Conservation (phyloP, 1,140 invertebrate genomes). For the Oncopodura yosiiana region DNA sequence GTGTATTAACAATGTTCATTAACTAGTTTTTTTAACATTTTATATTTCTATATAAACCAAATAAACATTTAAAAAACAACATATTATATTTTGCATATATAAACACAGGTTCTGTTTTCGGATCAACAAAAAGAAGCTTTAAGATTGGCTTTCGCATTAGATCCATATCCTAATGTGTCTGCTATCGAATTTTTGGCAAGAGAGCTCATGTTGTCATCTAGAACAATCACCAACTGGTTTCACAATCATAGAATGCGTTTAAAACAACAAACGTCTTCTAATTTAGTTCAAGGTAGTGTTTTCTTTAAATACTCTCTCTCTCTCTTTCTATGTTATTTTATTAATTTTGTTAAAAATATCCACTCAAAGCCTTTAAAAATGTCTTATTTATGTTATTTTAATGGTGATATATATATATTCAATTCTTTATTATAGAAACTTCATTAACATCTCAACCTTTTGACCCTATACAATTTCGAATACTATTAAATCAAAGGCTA, state of each 20-base stretch:
- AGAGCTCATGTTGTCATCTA: conserved; percentile 80
- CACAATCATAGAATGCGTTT: conserved; percentile 97
- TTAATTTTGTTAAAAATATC: neutral
- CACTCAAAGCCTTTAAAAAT: neutral
- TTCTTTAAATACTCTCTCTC: neutral
- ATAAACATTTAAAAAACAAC: too few relatives aligned
- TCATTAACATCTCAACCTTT: conserved; percentile 45
- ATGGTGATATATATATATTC: neutral
- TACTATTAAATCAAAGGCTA: conserved; percentile 74
- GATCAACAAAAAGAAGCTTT: conserved; percentile 97
- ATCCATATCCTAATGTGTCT: conserved; percentile 89
- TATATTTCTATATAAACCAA: too few relatives aligned
- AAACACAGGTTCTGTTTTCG: conserved; percentile 77
- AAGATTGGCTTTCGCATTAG: conserved; percentile 80
- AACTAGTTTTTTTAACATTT: too few relatives aligned
- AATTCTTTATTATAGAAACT: conserved; percentile 21
- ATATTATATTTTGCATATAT: neutral
- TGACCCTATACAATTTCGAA: conserved; percentile 79
- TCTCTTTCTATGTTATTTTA: conserved; percentile 33
- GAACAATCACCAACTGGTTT: conserved; percentile 99
- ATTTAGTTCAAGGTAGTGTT: conserved; percentile 27
- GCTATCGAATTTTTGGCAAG: conserved; percentile 90
- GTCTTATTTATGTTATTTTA: neutral
- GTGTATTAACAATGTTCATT: neutral
- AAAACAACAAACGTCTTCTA: conserved; percentile 67